These are phyloP conservation scores for Meloidogyne hapla DNA, from an alignment of 1,140 invertebrate species.

Conservation along the genomic window DNA sequence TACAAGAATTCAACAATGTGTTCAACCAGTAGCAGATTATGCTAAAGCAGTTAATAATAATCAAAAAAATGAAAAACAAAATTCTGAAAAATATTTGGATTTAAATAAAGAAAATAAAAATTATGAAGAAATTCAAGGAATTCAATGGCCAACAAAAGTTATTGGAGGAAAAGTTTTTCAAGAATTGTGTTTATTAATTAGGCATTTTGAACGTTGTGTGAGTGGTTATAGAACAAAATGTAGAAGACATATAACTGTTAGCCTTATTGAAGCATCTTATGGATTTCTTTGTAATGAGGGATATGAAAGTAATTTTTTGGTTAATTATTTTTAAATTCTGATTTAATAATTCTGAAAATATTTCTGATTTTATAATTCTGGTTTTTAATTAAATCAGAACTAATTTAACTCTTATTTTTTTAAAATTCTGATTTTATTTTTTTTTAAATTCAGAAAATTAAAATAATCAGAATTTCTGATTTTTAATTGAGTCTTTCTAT, in stretches of 20 bases:
- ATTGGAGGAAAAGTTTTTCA: slow-evolving; percentile 60
- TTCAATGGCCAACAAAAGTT: slow-evolving; percentile 54
- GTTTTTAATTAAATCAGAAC: slow-evolving; percentile 7
- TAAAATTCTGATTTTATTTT: too few species aligned
- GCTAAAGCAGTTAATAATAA: slow-evolving; percentile 61
- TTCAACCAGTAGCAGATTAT: slow-evolving; percentile 61
- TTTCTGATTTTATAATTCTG: too few species aligned
- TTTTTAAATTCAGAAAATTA: slow-evolving; percentile 1
- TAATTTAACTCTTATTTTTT: too few species aligned
- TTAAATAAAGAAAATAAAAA: neutral
- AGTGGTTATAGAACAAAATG: slow-evolving; percentile 45
- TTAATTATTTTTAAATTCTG: neutral
- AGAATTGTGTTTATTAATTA: slow-evolving; percentile 61
- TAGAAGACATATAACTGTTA: slow-evolving; percentile 61
- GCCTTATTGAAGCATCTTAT: slow-evolving; percentile 60
- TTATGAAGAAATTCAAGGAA: slow-evolving; percentile 37
- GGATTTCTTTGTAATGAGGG: slow-evolving; percentile 63
- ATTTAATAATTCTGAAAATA: slow-evolving; percentile 3
- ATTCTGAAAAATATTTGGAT: slow-evolving; percentile 9
- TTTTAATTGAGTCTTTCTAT: neutral
- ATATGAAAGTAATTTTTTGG: slow-evolving; percentile 63
- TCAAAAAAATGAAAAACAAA: slow-evolving; percentile 29
- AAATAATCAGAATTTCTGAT: slow-evolving; percentile 7
- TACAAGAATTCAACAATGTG: slow-evolving; percentile 55
- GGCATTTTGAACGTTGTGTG: slow-evolving; percentile 59